Evolutionary conservation across 2,888 invertebrate species (phyloP).

Genomic region (Stegophylla sp.): DNA sequence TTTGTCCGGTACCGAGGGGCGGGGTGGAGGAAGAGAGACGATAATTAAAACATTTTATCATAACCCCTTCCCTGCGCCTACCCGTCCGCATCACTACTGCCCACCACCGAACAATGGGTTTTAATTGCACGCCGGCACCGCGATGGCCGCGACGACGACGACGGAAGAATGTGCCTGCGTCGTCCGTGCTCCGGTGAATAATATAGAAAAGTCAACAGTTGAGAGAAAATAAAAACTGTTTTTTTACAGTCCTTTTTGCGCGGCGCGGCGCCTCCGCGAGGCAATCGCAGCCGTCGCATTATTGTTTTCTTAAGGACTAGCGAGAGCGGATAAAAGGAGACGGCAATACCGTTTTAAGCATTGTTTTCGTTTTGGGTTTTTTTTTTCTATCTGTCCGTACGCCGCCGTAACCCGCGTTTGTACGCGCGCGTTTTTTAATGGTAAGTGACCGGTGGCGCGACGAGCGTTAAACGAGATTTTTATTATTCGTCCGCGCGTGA

Average conservation of each 20-base stretch:
- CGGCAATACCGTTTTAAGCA: conserved; percentile 39
- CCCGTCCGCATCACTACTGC: background rate
- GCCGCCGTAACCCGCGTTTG: background rate
- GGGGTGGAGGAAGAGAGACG: too few species aligned
- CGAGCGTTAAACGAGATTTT: conserved; percentile 8
- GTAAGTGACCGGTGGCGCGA: conserved; percentile 11
- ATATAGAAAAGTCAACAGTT: conserved; percentile 51
- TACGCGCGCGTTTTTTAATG: conserved; percentile 18
- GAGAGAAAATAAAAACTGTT: conserved; percentile 43
- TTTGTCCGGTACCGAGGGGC: background rate
- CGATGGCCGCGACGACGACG: background rate
- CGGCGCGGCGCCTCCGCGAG: background rate
- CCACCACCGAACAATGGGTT: conserved; percentile 34
- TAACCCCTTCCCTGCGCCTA: background rate
- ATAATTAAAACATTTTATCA: conserved; percentile 46
- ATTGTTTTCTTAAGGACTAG: conserved; percentile 37
- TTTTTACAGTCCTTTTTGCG: conserved; percentile 33
- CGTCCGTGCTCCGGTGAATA: background rate
- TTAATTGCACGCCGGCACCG: conserved; percentile 40
- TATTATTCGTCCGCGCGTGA: conserved; percentile 12
- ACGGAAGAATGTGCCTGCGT: background rate
- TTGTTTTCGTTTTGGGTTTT: conserved; percentile 26
- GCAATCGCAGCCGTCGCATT: conserved; percentile 6
- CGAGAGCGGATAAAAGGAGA: conserved; percentile 21
- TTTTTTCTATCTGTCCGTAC: background rate